Evolutionary conservation across 2,113 vertebrate species (phyloP).

Genomic region (Eupsittula cactorum): DNA sequence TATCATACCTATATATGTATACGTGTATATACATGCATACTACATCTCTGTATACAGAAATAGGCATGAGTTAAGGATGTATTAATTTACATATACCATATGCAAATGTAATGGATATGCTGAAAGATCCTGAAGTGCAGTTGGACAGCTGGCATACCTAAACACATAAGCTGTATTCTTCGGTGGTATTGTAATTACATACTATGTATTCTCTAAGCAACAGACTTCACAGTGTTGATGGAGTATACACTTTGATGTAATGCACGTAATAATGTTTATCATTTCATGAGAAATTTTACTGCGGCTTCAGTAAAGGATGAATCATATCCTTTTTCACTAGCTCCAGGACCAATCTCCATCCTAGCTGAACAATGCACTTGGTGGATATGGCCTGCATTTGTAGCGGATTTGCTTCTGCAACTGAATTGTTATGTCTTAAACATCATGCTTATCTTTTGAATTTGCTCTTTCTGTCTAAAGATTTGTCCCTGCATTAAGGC

Average conservation of each 20-base stretch:
- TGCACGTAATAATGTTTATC: neutral
- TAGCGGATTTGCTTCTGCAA: neutral
- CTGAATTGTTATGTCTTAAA: neutral
- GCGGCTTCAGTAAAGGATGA: neutral
- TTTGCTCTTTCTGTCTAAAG: neutral
- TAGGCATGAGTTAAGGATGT: constrained; percentile 43
- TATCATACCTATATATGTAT: constrained; percentile 47
- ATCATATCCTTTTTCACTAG: neutral
- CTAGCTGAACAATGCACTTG: neutral
- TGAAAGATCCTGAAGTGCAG: constrained; percentile 59
- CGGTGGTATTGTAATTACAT: constrained; percentile 50
- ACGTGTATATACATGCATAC: neutral
- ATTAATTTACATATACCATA: constrained; percentile 51
- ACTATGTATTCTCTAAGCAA: constrained; percentile 25
- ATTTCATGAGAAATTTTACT: neutral
- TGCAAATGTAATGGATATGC: constrained; percentile 60
- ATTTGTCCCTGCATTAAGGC: neutral
- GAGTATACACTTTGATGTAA: constrained; percentile 9
- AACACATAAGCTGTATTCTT: constrained; percentile 40
- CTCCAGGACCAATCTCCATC: neutral
- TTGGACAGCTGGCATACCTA: constrained; percentile 65
- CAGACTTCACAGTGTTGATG: neutral
- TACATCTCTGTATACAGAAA: constrained; percentile 20
- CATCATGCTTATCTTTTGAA: neutral
- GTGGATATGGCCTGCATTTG: neutral